Evolutionary conservation across 2,888 invertebrate genomes (phyloP).

Genomic region (Caenorhabditis sp.): DNA sequence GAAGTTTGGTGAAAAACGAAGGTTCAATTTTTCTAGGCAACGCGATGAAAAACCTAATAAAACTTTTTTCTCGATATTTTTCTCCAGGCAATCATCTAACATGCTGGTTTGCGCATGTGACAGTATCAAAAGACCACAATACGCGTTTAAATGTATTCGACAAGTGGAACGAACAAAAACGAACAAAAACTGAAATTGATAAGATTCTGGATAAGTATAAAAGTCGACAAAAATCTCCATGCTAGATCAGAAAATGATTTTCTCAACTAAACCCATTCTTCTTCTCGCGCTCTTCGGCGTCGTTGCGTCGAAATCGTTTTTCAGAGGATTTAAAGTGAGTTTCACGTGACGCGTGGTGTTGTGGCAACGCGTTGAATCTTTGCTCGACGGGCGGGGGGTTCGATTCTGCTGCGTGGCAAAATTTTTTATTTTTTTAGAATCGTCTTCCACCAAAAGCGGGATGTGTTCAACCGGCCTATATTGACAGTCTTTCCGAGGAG

Average conservation of each 20-base stretch:
- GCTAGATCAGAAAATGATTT: not conserved
- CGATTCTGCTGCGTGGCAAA: too few species aligned
- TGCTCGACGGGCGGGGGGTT: too few species aligned
- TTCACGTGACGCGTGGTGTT: too few species aligned
- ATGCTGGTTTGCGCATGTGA: too few species aligned
- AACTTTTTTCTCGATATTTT: too few species aligned
- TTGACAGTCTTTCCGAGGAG: slow-evolving; percentile 46
- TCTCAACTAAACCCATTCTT: not conserved
- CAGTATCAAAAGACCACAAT: too few species aligned
- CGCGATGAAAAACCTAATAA: too few species aligned
- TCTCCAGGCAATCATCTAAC: too few species aligned
- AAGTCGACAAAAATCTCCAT: not conserved
- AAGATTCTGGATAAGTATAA: not conserved
- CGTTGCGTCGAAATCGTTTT: not conserved
- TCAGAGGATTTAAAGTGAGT: not conserved
- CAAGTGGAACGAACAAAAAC: not conserved
- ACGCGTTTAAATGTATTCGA: not conserved
- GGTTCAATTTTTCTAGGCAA: too few species aligned
- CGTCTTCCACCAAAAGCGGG: not conserved
- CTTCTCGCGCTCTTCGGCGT: not conserved
- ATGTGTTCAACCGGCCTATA: slow-evolving; percentile 49
- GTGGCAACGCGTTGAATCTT: too few species aligned
- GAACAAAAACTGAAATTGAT: not conserved
- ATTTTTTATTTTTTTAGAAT: not conserved
- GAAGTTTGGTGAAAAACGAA: too few species aligned